phyloP scores from a whole-genome alignment of 2,797 vertebrate genomes.

The Rhinella marina region DNA sequence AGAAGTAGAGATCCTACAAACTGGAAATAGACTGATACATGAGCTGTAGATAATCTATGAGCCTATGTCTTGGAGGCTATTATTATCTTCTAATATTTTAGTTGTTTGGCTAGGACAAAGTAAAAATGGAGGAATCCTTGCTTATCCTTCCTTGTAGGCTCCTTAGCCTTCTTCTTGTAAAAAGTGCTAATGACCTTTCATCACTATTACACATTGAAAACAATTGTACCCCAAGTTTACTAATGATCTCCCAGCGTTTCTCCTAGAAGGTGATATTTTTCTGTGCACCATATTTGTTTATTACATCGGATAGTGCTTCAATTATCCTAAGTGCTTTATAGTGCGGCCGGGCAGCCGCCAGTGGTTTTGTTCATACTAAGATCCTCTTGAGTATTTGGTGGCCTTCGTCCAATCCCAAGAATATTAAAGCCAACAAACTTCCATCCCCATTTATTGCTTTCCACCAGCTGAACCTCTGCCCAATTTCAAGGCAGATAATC shows the following conservation, averaged over 20 bases:
- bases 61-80: no score
- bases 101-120: no score
- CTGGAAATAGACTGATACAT: no score
- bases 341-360: constrained; percentile 12
- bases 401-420: constrained; percentile 40
- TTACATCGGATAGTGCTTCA: constrained; percentile 38
- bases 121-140: not conserved
- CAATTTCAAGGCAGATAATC: constrained; percentile 53
- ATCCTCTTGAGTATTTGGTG: constrained; percentile 37
- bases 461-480: constrained; percentile 45
- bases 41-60: no score
- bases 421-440: constrained; percentile 46
- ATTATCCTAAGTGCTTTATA: constrained; percentile 59
- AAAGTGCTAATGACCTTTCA: constrained; percentile 41
- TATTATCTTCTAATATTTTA: no score
- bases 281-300: constrained; percentile 43
- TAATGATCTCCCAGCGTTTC: constrained; percentile 22
- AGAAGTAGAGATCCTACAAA: no score
- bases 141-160: not conserved
- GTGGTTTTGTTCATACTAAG: constrained; percentile 26
- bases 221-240: constrained; percentile 27
- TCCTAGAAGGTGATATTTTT: constrained; percentile 12
- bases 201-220: not conserved
- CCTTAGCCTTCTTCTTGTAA: not conserved
- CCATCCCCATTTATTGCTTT: constrained; percentile 47